These are phyloP conservation scores for Holacanthus passer DNA, from an alignment of 2,113 vertebrate genomes.

Conservation along the genomic window DNA sequence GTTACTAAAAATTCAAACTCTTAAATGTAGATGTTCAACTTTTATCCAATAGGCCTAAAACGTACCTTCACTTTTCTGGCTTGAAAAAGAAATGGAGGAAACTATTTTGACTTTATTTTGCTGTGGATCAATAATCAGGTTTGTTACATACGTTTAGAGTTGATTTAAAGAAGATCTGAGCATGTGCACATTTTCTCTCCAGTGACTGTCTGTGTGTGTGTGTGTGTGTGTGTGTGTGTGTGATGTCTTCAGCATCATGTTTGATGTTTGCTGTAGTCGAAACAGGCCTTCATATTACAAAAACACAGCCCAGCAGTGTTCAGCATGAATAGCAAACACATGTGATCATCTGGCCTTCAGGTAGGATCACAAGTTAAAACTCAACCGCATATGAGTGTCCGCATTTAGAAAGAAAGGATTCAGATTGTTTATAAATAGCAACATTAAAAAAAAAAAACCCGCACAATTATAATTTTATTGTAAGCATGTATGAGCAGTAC, in stretches of 20 bases:
- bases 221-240: neutral
- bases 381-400: neutral
- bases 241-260: slow-evolving; percentile 9
- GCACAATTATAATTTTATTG: neutral
- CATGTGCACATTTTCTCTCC: neutral
- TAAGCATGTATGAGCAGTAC: neutral
- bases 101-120: too few relatives aligned
- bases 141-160: neutral
- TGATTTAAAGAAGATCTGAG: neutral
- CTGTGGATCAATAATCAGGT: neutral
- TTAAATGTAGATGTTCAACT: neutral
- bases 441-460: too few relatives aligned
- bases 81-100: neutral
- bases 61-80: neutral
- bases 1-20: neutral
- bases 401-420: neutral
- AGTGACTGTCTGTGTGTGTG: neutral
- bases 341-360: slow-evolving; percentile 6
- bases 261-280: slow-evolving; percentile 12
- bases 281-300: slow-evolving; percentile 11
- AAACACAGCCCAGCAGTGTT: neutral
- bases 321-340: slow-evolving; percentile 29
- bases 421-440: neutral
- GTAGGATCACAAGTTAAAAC: neutral
- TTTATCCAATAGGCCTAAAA: neutral